Evolutionary conservation across 1,140 invertebrate species (phyloP).

Genomic region (Drosophila simulans): DNA sequence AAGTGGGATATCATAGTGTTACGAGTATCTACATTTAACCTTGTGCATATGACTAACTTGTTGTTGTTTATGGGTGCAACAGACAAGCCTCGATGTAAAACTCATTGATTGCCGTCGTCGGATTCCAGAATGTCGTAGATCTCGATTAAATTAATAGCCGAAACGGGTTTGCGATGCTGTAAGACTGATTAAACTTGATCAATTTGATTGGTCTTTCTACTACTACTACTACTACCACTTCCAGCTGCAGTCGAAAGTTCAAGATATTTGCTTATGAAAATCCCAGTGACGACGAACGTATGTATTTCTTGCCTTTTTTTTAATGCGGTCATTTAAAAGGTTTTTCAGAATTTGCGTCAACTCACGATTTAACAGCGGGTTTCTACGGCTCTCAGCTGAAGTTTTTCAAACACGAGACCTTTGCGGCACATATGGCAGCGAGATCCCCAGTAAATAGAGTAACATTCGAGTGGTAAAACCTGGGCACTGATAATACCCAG

Average conservation of each 20-base stretch:
- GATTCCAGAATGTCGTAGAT: constrained; percentile 27
- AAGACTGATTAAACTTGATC: background rate
- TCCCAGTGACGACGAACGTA: constrained; percentile 10
- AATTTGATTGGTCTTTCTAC: background rate
- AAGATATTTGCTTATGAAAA: constrained; percentile 1
- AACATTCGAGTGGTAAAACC: constrained; percentile 35
- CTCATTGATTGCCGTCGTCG: constrained; percentile 20
- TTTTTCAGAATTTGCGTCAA: constrained; percentile 17
- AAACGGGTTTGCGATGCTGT: constrained; percentile 23
- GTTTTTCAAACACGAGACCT: constrained; percentile 17
- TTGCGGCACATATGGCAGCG: constrained; percentile 12
- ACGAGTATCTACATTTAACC: constrained; percentile 29
- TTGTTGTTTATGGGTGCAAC: constrained; percentile 15
- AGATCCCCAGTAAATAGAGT: constrained; percentile 30
- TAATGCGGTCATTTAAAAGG: constrained; percentile 11
- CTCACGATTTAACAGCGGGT: constrained; percentile 13
- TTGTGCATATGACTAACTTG: constrained; percentile 40
- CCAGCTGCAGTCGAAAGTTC: constrained; percentile 2
- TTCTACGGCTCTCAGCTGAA: constrained; percentile 2
- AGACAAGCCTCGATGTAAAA: constrained; percentile 32
- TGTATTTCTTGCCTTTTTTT: background rate
- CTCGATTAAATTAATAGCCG: constrained; percentile 16
- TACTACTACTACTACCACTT: background rate
- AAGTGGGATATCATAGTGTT: background rate
- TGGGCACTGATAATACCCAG: constrained; percentile 34